These are phyloP conservation scores for Stegostoma tigrinum DNA, from an alignment of 2,113 vertebrate genomes.

Conservation along the genomic window DNA sequence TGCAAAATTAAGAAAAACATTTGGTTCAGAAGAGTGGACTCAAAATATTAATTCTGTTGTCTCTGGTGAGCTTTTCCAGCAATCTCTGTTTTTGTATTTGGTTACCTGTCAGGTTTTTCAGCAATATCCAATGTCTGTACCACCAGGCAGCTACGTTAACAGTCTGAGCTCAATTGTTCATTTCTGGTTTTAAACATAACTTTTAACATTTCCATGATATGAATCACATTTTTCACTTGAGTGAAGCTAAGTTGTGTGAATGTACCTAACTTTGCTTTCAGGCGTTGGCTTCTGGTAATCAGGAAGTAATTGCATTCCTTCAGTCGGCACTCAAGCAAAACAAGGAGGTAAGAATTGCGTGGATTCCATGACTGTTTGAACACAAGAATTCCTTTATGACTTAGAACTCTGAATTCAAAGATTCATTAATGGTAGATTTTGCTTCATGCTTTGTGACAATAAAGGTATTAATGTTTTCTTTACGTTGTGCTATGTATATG, in stretches of 20 bases:
- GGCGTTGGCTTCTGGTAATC: constrained; percentile 61
- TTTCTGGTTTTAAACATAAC: constrained; percentile 11
- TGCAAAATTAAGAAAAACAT: too few species aligned
- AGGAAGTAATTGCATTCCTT: constrained; percentile 55
- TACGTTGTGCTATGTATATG: too few species aligned
- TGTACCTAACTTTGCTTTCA: constrained; percentile 45
- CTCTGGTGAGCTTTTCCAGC: too few species aligned
- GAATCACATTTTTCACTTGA: constrained; percentile 24
- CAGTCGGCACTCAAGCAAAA: background rate
- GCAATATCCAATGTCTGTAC: too few species aligned
- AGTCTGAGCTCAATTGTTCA: background rate
- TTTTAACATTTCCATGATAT: background rate
- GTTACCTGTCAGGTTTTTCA: too few species aligned
- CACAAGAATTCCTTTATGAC: background rate
- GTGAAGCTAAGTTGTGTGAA: constrained; percentile 25
- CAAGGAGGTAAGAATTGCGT: background rate
- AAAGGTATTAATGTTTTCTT: background rate
- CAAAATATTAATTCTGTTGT: too few species aligned
- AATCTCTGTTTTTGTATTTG: too few species aligned
- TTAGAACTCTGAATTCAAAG: background rate
- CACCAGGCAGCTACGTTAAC: background rate
- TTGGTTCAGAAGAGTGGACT: too few species aligned
- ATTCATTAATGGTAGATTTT: background rate
- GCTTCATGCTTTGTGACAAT: background rate
- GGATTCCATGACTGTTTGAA: background rate